These are phyloP conservation scores for Venusia cambrica DNA, from an alignment of 2,888 invertebrate species.

Conservation along the genomic window DNA sequence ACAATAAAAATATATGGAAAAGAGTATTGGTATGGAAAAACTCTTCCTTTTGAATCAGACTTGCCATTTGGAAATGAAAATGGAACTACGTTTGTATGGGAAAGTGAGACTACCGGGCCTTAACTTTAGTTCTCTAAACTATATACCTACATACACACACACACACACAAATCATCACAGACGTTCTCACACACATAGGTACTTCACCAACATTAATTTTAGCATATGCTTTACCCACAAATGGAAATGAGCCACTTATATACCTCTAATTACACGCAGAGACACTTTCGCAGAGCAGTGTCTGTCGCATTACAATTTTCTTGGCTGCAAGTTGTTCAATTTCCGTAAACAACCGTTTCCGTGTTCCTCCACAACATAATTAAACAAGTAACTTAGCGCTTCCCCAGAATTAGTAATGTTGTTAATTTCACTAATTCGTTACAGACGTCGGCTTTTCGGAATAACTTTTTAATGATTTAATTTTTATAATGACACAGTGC, in stretches of 20 bases:
- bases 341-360: constrained; percentile 15
- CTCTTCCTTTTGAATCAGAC: too few relatives aligned
- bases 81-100: too few relatives aligned
- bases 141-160: too few relatives aligned
- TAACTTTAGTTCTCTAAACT: too few relatives aligned
- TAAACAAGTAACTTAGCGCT: constrained; percentile 17
- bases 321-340: constrained; percentile 13
- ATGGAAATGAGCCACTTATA: constrained; percentile 11
- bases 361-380: constrained; percentile 9
- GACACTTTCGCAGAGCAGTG: constrained; percentile 10
- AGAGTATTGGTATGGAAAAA: too few relatives aligned
- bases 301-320: constrained; percentile 19
- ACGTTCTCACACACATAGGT: too few relatives aligned
- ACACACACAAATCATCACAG: too few relatives aligned
- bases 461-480: constrained; percentile 1
- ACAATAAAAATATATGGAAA: too few relatives aligned
- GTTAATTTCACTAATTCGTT: constrained; percentile 10
- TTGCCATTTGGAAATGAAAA: too few relatives aligned
- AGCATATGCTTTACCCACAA: constrained; percentile 4
- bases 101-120: too few relatives aligned
- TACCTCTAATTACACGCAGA: constrained; percentile 13
- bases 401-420: constrained; percentile 11
- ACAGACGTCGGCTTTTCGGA: constrained; percentile 5
- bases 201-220: constrained; percentile 3
- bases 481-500: too few relatives aligned